Evolutionary conservation across 2,113 vertebrate species (phyloP), one percentile per base, ranked within the genome.

Genomic region (Pyrgilauda ruficollis): DNA sequence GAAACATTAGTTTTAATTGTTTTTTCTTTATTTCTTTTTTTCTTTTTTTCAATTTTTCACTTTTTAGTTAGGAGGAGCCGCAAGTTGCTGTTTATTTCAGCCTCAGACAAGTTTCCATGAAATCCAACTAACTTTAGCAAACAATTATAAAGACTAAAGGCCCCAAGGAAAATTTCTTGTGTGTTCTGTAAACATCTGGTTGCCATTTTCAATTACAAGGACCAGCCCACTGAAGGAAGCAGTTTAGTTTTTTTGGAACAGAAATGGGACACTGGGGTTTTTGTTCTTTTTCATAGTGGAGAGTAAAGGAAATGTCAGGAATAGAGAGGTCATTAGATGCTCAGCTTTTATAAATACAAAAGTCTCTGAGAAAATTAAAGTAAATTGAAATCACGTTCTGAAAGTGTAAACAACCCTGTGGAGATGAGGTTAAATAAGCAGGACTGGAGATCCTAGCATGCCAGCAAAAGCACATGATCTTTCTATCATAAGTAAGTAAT

Each of bases 171-270:
- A 97, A 97, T 97, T 90, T 68, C 77, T 91, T 74, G 49, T 72
- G 88, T 95, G 92, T 96, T 98, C 94, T 92, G 89, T 97, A 97
- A 98, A 98, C 98, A 99, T 99, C 98, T 99, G 98, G 98, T 97
- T 98, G 96, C 95, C 96, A 98, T 98, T 98, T 98, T 97, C 97
- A 95, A 94, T 97, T 96, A 91, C 84, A 97, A 97, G 92, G 92
- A 89, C 92, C 89, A 97, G 86, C 89, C 95, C 97, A 97, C 97
- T 97, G 94, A 95, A 98, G 98, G 97, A 98, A 98, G 95, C 91
- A 95, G 96, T 96, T 97, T 97, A 96, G 94, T 94, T 98, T 98
- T 96, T 96, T 94, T 97, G 91, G 96, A 97, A 89, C 89, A 95
- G 94, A 97, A 96, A 92, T 69, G 82, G 95, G 97, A 98, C 97